Base-by-base conservation (phyloP, 1,140 invertebrate species). In the Schlechtendalia chinensis region DNA sequence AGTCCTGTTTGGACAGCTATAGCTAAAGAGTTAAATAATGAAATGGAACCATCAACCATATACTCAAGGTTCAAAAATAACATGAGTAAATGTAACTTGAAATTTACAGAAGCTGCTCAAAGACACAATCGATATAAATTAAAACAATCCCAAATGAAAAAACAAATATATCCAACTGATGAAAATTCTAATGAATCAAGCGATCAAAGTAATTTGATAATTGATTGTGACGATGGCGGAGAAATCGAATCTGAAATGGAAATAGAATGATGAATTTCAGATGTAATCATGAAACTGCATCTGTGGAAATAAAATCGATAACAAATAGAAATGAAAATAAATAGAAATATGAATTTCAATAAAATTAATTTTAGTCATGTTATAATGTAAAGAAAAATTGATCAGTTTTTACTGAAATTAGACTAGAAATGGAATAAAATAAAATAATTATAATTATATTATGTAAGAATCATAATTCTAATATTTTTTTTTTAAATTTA, bases 101-200 rank as follows among this genome's bases (percentile, higher is more conserved):
- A 79, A 6, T 79, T 79, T 79, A 29, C 75, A 47, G 75, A 79
- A 79, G 75, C 75, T 1, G 75, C 75, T 14, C 56, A 61, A 50
- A 79, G 75, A 63, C 56, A 79, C 17, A 79, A 63, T 63, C 10
- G 19, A 3, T 47, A 27, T 22, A 47, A 79, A 79, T 59, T 29
- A 47, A 63, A 79, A 63, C 75, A 79, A 79, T 11, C 16, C 5
- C 39, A 47, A 69, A 24, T 47, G 5, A 17, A 47, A 77, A 79
- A 61, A 61, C 74, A 50, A 79, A 59, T 24, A 53, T 39, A 50
- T 61, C 19, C 14, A 1, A 32, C 12, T 61, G 39, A 63, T 29
- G 56, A 61, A 2, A 63, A 45, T 79, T 45, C n/a, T 50, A n/a
- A 61, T 6, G 58, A 61, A 14, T 59, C 54, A 16, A 50, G 45